Base-by-base conservation (phyloP, 1,140 invertebrate species). In the Halyomorpha halys region DNA sequence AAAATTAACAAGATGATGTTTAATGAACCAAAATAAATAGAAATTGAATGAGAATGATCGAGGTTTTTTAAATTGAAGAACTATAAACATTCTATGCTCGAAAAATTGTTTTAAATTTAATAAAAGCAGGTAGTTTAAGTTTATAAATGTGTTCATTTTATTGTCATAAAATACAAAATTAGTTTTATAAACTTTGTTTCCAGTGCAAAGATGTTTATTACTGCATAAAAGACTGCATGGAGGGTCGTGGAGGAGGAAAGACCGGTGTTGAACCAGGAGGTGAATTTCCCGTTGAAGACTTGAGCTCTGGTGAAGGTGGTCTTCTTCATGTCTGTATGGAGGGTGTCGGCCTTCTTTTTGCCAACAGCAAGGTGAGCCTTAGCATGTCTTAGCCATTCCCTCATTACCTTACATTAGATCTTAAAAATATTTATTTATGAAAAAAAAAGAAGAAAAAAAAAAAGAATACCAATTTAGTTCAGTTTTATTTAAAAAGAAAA, bases 301-400 rank as follows among this genome's bases (percentile, higher is more conserved):
- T 98, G 80, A 87, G 86, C 71, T 91, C 93, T 3, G 94, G 94
- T 25, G 92, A 98, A 78, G 95, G 97, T 59, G 97, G 97, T 14
- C 83, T 98, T 39, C 84, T 99, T 63, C 95, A 98, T 83, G 95
- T 99, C 71, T 97, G 95, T 82, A 95, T 99, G 84, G 96, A 98
- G 79, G 97, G 97, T 70, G 94, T 99, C 71, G 93, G 94, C 69
- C 85, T 99, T 66, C 86, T 98, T 66, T 97, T 99, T 80, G 95
- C 94, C 68, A 95, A 96, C 75, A 97, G 94, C 86, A 98, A 99
- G 93, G 96, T 98, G 87, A 74, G 53, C 18, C 62, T 63, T 21
- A 59, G 64, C 62, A 68, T 67, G 63, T 47, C 19, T 18, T 51
- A 25, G 39, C 47, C 16, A 60, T 60, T 18, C 34, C 34, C 34